phyloP scores from a whole-genome alignment of 2,888 invertebrate species.

The Stenolophus ochropezus region DNA sequence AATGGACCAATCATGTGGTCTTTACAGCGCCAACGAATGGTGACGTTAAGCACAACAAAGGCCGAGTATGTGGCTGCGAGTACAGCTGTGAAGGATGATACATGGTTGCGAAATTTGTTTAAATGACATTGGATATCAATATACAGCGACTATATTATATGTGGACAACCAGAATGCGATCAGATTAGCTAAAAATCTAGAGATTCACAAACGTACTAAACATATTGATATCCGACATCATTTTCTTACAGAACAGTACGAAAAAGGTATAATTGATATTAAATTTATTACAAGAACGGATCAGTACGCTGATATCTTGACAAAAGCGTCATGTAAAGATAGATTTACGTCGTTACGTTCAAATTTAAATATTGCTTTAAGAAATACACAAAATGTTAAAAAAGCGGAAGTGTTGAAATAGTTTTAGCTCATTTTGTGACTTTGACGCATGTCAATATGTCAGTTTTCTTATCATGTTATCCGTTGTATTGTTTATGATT shows the following conservation, averaged over 20 bases:
- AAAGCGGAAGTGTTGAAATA: too few relatives aligned
- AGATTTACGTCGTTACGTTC: not conserved
- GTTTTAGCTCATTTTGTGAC: too few relatives aligned
- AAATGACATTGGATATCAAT: not conserved
- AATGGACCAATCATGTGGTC: slow-evolving; percentile 65
- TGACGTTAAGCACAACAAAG: slow-evolving; percentile 65
- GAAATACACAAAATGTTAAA: too few relatives aligned
- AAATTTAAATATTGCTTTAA: too few relatives aligned
- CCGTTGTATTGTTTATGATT: too few relatives aligned
- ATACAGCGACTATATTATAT: not conserved
- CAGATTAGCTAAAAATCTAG: slow-evolving; percentile 9
- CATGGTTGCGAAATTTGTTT: slow-evolving; percentile 59
- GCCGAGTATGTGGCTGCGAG: slow-evolving; percentile 65
- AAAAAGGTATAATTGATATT: not conserved
- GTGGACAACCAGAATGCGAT: slow-evolving; percentile 52
- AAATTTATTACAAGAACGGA: not conserved
- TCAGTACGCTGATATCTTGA: not conserved
- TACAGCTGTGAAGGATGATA: slow-evolving; percentile 63
- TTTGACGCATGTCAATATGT: too few relatives aligned
- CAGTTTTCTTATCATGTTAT: too few relatives aligned
- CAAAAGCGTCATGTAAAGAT: not conserved
- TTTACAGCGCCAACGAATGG: slow-evolving; percentile 64
- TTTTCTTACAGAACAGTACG: not conserved
- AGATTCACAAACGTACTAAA: slow-evolving; percentile 33
- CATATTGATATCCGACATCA: slow-evolving; percentile 23